Conservation (phyloP, 2,888 invertebrate species). For the Icerya purchasi region DNA sequence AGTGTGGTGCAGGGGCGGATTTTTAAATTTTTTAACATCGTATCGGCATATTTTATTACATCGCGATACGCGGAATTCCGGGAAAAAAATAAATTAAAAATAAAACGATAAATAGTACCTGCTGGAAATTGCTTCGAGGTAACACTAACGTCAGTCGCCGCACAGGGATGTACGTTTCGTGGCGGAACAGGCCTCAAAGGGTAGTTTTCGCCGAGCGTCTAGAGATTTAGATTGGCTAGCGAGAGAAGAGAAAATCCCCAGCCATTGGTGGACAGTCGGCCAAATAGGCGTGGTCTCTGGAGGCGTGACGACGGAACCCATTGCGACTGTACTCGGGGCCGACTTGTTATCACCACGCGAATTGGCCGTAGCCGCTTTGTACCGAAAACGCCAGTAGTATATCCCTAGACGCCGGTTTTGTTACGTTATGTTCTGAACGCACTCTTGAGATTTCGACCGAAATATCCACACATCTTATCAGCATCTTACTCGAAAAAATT, state of each 20-base stretch:
- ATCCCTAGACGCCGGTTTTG: background rate
- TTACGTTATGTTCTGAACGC: background rate
- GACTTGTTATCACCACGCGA: background rate
- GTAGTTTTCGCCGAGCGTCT: background rate
- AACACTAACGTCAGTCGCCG: background rate
- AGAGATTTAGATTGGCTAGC: conserved; percentile 11
- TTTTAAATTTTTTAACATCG: no score
- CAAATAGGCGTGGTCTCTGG: conserved; percentile 10
- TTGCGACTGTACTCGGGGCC: conserved; percentile 1
- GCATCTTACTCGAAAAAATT: no score
- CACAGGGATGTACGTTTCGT: background rate
- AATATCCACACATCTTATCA: no score
- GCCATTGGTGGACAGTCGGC: conserved; percentile 9
- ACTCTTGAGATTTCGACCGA: background rate
- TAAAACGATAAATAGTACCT: background rate
- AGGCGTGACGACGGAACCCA: conserved; percentile 7
- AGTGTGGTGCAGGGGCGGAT: no score
- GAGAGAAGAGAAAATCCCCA: background rate
- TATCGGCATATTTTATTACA: no score
- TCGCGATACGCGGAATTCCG: no score
- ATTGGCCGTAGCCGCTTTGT: background rate
- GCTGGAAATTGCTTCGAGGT: background rate
- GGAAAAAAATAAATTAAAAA: background rate
- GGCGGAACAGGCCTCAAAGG: background rate
- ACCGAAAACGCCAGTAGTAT: background rate